A percentile compares a stretch with the other conserved stretches of the same genome.
These are phyloP conservation scores for Epirrita christyi DNA, from an alignment of 2,888 invertebrate genomes.

Conservation along the genomic window DNA sequence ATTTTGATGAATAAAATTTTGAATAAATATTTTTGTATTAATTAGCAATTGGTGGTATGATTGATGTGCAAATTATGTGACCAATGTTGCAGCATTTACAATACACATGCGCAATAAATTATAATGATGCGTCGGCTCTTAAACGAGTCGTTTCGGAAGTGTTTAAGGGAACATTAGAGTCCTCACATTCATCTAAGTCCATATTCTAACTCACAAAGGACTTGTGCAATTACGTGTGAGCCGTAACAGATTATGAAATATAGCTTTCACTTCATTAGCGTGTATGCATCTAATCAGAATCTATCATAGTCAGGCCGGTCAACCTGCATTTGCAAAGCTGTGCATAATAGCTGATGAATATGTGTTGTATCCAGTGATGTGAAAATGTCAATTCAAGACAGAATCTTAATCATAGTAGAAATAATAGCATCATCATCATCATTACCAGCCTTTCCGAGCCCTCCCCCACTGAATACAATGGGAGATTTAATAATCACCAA, in stretches of 20 bases:
- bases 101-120: too few species aligned
- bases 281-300: conserved; percentile 49
- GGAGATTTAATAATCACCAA: too few species aligned
- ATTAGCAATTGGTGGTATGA: too few species aligned
- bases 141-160: neutral
- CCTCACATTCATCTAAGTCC: conserved; percentile 36
- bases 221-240: conserved; percentile 39
- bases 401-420: too few species aligned
- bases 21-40: too few species aligned
- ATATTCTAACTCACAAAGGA: conserved; percentile 40
- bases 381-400: neutral
- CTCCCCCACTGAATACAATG: too few species aligned
- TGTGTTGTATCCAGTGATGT: conserved; percentile 28
- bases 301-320: conserved; percentile 44
- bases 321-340: conserved; percentile 22
- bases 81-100: too few species aligned
- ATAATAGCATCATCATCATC: too few species aligned
- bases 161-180: conserved; percentile 14
- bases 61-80: too few species aligned
- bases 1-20: too few species aligned
- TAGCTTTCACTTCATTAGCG: conserved; percentile 45
- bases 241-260: conserved; percentile 40
- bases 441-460: too few species aligned
- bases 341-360: conserved; percentile 31
- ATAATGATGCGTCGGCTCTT: neutral